phyloP scores from a whole-genome alignment of 2,113 vertebrate genomes.

The Ranitomeya variabilis region DNA sequence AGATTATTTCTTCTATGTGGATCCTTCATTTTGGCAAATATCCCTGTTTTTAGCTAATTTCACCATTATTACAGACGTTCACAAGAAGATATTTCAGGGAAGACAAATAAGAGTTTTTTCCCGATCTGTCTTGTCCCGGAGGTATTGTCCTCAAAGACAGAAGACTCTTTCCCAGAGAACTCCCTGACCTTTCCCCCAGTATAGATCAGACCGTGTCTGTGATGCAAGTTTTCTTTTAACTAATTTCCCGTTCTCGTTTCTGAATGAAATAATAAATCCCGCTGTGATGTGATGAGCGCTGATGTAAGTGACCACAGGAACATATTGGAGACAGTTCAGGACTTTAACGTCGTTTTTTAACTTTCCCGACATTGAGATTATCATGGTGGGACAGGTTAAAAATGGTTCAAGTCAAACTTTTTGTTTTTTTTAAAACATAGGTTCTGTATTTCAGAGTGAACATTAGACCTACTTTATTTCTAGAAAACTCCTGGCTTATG shows the following conservation, averaged over 20 bases:
- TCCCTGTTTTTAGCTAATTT: neutral
- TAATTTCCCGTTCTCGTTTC: neutral
- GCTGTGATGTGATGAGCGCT: neutral
- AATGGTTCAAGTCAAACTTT: too few relatives aligned
- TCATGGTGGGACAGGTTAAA: neutral
- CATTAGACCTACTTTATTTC: too few relatives aligned
- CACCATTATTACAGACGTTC: neutral
- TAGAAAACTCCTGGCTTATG: too few relatives aligned
- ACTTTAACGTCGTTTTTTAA: neutral
- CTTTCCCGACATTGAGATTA: neutral
- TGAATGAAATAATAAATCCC: neutral
- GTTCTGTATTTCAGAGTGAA: too few relatives aligned
- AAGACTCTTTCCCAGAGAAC: slow-evolving; percentile 43
- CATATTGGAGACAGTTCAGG: neutral
- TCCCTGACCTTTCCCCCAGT: slow-evolving; percentile 29
- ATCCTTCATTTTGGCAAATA: neutral
- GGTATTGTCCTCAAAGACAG: slow-evolving; percentile 25
- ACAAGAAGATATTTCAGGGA: neutral
- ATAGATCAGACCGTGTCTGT: slow-evolving; percentile 17
- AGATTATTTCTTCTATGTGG: neutral
- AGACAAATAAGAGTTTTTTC: neutral
- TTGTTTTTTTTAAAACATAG: too few relatives aligned
- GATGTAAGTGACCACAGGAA: neutral
- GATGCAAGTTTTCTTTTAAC: neutral
- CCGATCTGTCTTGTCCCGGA: slow-evolving; percentile 32